A percentile compares a stretch with the other conserved stretches of the same genome.
Evolutionary conservation across 2,888 invertebrate genomes (phyloP).

Genomic region (Polietes domitor): DNA sequence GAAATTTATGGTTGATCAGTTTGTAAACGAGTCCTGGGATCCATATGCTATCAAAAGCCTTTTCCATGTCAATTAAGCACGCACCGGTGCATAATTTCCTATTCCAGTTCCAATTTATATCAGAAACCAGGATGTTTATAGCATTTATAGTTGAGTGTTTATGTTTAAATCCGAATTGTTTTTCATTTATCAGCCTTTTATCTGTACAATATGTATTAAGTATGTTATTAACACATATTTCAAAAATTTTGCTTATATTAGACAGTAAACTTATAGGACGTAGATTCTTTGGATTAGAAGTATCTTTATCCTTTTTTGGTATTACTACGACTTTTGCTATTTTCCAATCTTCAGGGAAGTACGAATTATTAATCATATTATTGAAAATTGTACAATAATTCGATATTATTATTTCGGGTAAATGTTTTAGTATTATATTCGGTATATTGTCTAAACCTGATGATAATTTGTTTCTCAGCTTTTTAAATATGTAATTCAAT

Average conservation of each 20-base stretch:
- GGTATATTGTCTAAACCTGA: slow-evolving; percentile 36
- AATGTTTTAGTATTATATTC: neutral
- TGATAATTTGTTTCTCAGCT: slow-evolving; percentile 38
- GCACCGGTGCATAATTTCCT: neutral
- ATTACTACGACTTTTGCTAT: slow-evolving; percentile 16
- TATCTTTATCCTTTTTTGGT: slow-evolving; percentile 24
- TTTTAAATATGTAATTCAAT: slow-evolving; percentile 32
- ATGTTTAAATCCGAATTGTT: slow-evolving; percentile 34
- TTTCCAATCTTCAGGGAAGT: slow-evolving; percentile 26
- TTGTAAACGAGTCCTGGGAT: neutral
- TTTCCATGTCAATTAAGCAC: neutral
- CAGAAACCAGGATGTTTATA: neutral
- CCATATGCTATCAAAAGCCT: neutral
- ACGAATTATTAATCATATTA: slow-evolving; percentile 36
- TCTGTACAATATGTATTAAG: neutral
- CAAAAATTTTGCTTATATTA: slow-evolving; percentile 6
- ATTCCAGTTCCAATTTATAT: slow-evolving; percentile 13
- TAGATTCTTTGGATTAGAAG: neutral
- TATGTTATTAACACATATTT: slow-evolving; percentile 18
- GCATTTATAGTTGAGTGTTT: neutral
- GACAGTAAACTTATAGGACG: slow-evolving; percentile 10
- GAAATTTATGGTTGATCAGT: neutral
- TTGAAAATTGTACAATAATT: neutral
- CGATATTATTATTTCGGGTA: neutral
- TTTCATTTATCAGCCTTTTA: slow-evolving; percentile 6